Base-by-base conservation (phyloP, 2,888 invertebrate species). In the Alentia gelatinosa region DNA sequence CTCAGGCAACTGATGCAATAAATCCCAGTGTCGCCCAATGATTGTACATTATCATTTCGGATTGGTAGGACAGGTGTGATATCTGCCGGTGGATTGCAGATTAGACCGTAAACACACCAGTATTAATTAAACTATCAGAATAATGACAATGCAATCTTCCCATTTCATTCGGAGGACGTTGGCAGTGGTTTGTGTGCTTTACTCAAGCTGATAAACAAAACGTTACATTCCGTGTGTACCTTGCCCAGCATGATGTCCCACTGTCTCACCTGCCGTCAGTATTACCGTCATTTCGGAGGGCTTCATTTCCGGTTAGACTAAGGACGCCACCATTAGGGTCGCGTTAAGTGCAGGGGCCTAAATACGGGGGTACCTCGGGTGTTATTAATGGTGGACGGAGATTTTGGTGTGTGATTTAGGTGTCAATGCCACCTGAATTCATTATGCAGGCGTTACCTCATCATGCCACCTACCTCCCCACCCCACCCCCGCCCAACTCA, bases 221-320 rank as follows among this genome's bases (percentile, higher is more conserved):
- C 56, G 56, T 4, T 56, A 56, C 56, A 56, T n/a, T 63, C 63
- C n/a, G 26, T 15, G 15, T 26, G n/a, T 26, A 9, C n/a, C 26
- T 63, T 33, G 12, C 7, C 15, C 30, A 33, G n/a, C 74, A 7
- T 74, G 4, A 26, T 26, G 15, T 74, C 26, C 7, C 74, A 33
- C 33, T 33, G 56, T 56, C 56, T 56, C 56, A 56, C 56, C 56
- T 56, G 56, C 56, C 3, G 56, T 19, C 56, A n/a, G 56, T 56
- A 56, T 56, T 56, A 56, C n/a, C 3, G 56, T 56, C 19, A 56
- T 56, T 56, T 56, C 56, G n/a, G n/a, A 56, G 56, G 5, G 56
- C 56, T n/a, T 56, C 56, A 56, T 56, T 56, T 56, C 56, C 56
- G 56, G 56, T 56, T n/a, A n/a, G n/a, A n/a, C 56, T 56, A n/a